Conservation (phyloP, 2,888 invertebrate genomes). For the Sepioteuthis lessoniana region DNA sequence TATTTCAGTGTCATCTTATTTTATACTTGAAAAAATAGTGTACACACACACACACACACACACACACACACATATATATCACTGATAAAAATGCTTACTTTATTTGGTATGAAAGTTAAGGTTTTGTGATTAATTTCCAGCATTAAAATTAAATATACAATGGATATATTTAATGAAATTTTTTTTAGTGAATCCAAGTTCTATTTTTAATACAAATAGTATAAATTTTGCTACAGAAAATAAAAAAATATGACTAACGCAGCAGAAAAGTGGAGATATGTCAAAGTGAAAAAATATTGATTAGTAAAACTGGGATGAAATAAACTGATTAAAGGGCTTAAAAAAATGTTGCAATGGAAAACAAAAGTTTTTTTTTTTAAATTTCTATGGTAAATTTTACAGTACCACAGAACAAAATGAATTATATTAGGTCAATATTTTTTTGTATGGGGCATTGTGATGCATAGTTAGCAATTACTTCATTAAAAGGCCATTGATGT, state of each 20-base stretch:
- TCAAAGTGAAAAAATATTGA: neutral
- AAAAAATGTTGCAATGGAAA: neutral
- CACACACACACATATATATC: no score
- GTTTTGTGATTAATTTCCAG: no score
- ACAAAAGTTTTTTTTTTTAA: neutral
- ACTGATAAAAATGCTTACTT: no score
- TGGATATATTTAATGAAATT: no score
- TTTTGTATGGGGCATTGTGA: neutral
- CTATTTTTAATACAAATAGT: neutral
- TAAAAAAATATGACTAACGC: neutral
- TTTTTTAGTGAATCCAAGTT: neutral
- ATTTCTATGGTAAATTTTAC: neutral
- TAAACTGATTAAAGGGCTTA: neutral
- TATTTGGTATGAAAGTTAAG: no score
- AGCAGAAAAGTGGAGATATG: neutral
- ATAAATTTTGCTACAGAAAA: neutral
- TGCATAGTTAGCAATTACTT: neutral
- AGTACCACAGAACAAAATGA: neutral
- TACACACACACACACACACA: no score
- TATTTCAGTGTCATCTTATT: no score
- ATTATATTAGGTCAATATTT: neutral
- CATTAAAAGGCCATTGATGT: neutral
- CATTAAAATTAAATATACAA: no score
- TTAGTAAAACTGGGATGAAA: slow-evolving; percentile 18
- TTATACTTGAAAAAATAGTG: no score